Percentiles rank a stretch among this genome's conserved stretches.
phyloP scores from a whole-genome alignment of 2,113 vertebrate species.

The Cryptoleucopteryx plumbea region DNA sequence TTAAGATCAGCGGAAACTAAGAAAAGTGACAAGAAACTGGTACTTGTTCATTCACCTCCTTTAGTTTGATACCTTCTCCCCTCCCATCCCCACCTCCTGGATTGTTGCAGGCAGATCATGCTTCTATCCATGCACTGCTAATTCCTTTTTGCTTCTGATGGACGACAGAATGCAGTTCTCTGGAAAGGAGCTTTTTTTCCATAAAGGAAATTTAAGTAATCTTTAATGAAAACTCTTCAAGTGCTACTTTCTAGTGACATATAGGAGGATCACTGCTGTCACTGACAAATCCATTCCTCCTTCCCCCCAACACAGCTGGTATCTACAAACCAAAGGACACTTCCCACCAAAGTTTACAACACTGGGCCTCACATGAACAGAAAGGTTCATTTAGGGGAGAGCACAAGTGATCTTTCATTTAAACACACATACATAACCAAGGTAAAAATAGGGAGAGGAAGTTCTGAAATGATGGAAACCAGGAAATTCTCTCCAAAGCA shows the following conservation, averaged over 20 bases:
- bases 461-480: not conserved
- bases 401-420: not conserved
- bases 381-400: not conserved
- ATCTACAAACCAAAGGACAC: not conserved
- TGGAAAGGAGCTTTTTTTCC: not conserved
- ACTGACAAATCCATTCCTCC: not conserved
- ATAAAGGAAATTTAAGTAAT: not conserved
- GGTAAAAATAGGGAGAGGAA: not conserved
- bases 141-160: not conserved
- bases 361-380: not conserved
- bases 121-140: not conserved
- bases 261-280: not conserved
- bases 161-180: not conserved
- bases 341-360: not conserved
- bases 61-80: not conserved
- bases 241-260: not conserved
- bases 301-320: not conserved
- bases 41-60: not conserved
- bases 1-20: not conserved
- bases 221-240: not conserved
- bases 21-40: not conserved
- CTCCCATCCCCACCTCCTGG: not conserved
- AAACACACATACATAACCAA: not conserved
- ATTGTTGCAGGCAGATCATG: not conserved
- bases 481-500: slow-evolving; percentile 32